Base-by-base conservation (phyloP, 1,140 invertebrate genomes). In the Heliconius eleuchia region DNA sequence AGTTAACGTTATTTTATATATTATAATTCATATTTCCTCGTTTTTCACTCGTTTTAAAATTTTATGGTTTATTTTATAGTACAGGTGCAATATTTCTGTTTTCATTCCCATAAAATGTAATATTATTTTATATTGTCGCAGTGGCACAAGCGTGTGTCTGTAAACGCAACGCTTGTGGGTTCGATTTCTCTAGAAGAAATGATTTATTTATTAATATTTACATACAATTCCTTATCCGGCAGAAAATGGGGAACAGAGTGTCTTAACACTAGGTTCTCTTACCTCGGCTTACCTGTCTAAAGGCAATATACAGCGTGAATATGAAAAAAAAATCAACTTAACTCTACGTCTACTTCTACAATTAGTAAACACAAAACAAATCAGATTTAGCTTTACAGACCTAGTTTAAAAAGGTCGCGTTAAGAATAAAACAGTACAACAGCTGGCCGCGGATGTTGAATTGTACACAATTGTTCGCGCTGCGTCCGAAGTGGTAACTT, bases 391-490 rank as follows among this genome's bases (percentile, higher is more conserved):
- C 13, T 66, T 66, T 66, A 66, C 60, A 66, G 13, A 66, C 60
- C 60, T 66, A 66, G 60, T 66, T 66, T 72, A 72, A 72, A 72
- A 72, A 72, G 37, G 71, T 72, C 30, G 71, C n/a, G 39, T 72
- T 72, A n/a, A 66, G 60, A 66, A 66, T 66, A 66, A 66, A 66
- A 66, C 60, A 66, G 60, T 66, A 30, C 9, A 77, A 57, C 79
- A 80, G 79, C 60, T 80, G 72, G 76, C 39, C 76, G 72, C 82
- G 70, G 83, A 30, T 66, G 81, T 82, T 84, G 83, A 85, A 85
- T 82, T 81, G 83, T 84, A 89, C 85, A 89, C 87, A 88, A 90
- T 89, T 86, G 88, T 87, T 85, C 82, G 86, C 86, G 60, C 60
- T 66, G 27, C 60, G 79, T 80, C 80, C 78, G 82, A 91, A 86